Conservation (phyloP, 2,797 vertebrate genomes). For the Todus mexicanus region DNA sequence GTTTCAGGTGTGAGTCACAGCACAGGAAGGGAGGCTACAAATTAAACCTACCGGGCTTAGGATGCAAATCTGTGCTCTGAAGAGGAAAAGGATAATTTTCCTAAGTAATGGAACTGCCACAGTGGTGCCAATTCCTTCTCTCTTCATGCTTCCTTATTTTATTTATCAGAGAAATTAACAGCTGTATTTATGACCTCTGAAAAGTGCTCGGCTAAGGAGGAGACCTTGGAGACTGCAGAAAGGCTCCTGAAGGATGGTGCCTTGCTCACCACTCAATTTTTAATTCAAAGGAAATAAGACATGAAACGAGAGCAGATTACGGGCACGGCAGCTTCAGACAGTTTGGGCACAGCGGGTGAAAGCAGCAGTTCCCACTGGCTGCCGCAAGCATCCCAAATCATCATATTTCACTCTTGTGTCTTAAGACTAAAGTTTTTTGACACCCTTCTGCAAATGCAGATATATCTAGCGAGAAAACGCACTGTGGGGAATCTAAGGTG, state of each 20-base stretch:
- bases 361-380: not conserved
- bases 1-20: not conserved
- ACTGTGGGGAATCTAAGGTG: not conserved
- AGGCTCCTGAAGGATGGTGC: not conserved
- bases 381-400: not conserved
- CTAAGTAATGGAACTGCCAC: not conserved
- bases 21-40: not conserved
- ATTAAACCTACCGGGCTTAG: not conserved
- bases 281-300: constrained; percentile 13
- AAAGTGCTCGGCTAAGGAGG: not conserved
- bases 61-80: not conserved
- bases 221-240: not conserved
- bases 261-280: not conserved
- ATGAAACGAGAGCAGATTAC: not conserved
- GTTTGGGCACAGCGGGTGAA: not conserved
- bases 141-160: not conserved
- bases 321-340: not conserved
- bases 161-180: constrained; percentile 19
- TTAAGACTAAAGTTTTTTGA: not conserved
- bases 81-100: not conserved
- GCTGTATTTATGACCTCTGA: constrained; percentile 23
- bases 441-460: not conserved
- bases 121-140: not conserved
- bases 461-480: not conserved
- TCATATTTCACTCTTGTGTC: not conserved